Base-by-base conservation (phyloP, 2,888 invertebrate species). In the Chirona hameri region DNA sequence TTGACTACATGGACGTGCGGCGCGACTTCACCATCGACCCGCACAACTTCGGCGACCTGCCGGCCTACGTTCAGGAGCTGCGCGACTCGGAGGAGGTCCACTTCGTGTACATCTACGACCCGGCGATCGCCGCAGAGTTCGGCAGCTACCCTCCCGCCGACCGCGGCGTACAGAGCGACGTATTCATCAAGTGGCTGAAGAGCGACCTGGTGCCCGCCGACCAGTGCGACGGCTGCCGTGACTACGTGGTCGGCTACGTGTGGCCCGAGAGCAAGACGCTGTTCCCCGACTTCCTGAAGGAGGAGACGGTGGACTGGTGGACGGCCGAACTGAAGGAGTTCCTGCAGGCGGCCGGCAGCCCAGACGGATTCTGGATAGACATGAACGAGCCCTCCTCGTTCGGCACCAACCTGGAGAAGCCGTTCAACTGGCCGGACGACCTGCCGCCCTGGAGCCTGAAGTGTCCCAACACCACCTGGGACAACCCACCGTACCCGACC, bases 301-400 rank as follows among this genome's bases (percentile, higher is more conserved):
- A 83, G 10, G 84, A 84, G 76, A 84, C 86, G 18, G 79, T 82
- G 31, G 65, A 79, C 39, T 86, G 86, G 86, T 86, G 85, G 86
- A 81, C 81, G 27, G 83, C 85, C 52, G 85, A 85, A 55, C 55
- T 86, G 14, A 83, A 83, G n/a, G 84, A 84, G 65, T 85, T 83
- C 82, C 84, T 76, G 76, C 85, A 82, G 18, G 21, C 21, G 10
- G 21, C 69, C n/a, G 69, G 69, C 27, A 10, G 27, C n/a, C 24
- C 69, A 86, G 96, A 96, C 87, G 95, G 95, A 14, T 92, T 93
- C 81, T 96, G 96, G 96, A 93, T 96, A 85, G 94, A 95, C 86
- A 96, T 96, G 95, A 95, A 96, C 88, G 96, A 96, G 87, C 95
- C 95, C 0, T 93, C 94, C 0, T 95, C 95, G 89, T 95, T 95